Conservation (phyloP, 2,113 vertebrate genomes). For the Ptyas mucosa region DNA sequence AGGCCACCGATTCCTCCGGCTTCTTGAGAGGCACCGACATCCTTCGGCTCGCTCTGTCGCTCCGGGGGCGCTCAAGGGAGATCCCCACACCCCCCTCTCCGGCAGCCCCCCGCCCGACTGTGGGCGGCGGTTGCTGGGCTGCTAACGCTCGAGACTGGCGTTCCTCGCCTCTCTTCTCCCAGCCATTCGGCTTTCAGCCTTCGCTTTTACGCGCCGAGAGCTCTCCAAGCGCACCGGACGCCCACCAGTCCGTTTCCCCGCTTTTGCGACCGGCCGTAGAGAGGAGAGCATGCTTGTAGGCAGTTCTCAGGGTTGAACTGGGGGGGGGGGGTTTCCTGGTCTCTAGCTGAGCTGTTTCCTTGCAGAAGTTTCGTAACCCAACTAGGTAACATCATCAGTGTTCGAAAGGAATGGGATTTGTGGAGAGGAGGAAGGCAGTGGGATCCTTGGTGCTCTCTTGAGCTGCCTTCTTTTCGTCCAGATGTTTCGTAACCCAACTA, state of each 20-base stretch:
- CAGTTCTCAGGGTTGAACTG: no score
- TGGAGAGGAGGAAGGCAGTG: background rate
- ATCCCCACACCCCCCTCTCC: background rate
- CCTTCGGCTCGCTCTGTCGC: background rate
- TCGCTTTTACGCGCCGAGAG: background rate
- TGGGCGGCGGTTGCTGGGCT: background rate
- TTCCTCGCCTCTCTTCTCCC: background rate
- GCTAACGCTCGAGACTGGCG: background rate
- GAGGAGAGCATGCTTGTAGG: background rate
- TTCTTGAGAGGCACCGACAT: background rate
- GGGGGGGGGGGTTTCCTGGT: no score
- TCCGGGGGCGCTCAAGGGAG: background rate
- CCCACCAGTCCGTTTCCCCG: background rate
- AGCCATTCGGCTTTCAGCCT: background rate
- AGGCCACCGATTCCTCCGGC: background rate
- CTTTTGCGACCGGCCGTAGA: background rate
- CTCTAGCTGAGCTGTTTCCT: no score
- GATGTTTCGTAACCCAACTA: no score
- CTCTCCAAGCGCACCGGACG: background rate
- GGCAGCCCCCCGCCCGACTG: background rate
- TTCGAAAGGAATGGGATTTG: background rate
- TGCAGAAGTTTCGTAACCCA: no score
- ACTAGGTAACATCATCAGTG: no score
- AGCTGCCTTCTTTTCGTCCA: background rate
- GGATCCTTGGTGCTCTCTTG: background rate